Conservation (phyloP, 1,140 invertebrate genomes). For the Hypothenemus hampei region DNA sequence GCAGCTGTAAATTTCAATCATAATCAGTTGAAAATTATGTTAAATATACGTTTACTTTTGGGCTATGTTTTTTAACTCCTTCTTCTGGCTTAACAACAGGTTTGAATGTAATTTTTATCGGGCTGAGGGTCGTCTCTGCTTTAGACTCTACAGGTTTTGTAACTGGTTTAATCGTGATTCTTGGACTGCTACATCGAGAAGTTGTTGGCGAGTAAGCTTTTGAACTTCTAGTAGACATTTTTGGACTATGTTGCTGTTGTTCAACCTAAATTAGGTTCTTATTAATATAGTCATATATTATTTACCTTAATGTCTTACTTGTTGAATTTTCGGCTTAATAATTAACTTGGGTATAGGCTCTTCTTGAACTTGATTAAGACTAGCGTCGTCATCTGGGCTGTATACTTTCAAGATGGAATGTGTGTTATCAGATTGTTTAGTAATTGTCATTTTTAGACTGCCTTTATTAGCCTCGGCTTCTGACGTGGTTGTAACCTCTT, state of each 20-base stretch:
- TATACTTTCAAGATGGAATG: slow-evolving; percentile 43
- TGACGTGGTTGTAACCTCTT: slow-evolving; percentile 30
- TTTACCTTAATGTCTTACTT: slow-evolving; percentile 4
- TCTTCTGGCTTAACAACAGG: slow-evolving; percentile 37
- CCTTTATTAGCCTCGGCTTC: slow-evolving; percentile 29
- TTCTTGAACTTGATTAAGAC: slow-evolving; percentile 12
- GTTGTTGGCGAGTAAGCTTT: slow-evolving; percentile 29
- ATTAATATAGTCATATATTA: background rate
- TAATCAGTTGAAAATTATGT: slow-evolving; percentile 14
- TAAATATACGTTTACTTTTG: slow-evolving; percentile 31
- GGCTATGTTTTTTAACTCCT: slow-evolving; percentile 36
- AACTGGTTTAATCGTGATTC: slow-evolving; percentile 43
- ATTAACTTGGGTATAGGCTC: slow-evolving; percentile 40
- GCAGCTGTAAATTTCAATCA: slow-evolving; percentile 32
- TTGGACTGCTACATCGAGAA: slow-evolving; percentile 36
- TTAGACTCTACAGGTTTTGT: slow-evolving; percentile 33
- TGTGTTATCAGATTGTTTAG: slow-evolving; percentile 41
- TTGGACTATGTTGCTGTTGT: slow-evolving; percentile 37
- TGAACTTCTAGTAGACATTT: slow-evolving; percentile 32
- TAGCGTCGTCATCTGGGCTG: slow-evolving; percentile 33
- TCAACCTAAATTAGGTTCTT: background rate
- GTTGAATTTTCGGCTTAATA: slow-evolving; percentile 39
- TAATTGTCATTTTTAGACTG: slow-evolving; percentile 43
- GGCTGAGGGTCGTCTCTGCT: slow-evolving; percentile 26
- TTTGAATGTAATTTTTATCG: slow-evolving; percentile 43